Percentiles rank a stretch among this genome's conserved stretches.
These are phyloP conservation scores for Leptinotarsa undecemlineata DNA, from an alignment of 1,140 invertebrate genomes.

Conservation along the genomic window DNA sequence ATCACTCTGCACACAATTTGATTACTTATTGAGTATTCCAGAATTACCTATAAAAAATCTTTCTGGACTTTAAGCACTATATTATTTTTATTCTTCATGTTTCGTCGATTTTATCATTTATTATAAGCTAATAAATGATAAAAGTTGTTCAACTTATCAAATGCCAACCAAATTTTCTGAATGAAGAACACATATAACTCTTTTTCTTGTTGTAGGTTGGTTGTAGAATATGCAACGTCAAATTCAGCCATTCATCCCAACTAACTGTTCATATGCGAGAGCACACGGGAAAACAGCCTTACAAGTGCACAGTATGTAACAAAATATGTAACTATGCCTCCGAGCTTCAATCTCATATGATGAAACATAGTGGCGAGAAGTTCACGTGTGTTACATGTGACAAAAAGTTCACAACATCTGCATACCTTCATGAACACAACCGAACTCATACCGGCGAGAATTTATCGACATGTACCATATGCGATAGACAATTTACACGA, in stretches of 20 bases:
- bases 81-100: no score
- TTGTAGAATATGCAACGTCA: constrained; percentile 59
- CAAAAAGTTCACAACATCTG: constrained; percentile 50
- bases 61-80: no score
- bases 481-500: constrained; percentile 57
- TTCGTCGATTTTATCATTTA: no score
- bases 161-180: no score
- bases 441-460: constrained; percentile 48
- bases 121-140: no score
- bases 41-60: no score
- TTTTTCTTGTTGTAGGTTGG: background rate
- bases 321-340: constrained; percentile 80
- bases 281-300: constrained; percentile 73
- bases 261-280: constrained; percentile 68
- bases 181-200: no score
- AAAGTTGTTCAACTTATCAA: no score
- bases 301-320: constrained; percentile 66
- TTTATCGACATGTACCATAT: constrained; percentile 58
- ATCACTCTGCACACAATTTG: no score
- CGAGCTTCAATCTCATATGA: constrained; percentile 78
- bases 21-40: no score
- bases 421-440: constrained; percentile 49
- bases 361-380: constrained; percentile 78
- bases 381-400: constrained; percentile 55
- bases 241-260: constrained; percentile 64